Evolutionary conservation across 2,113 vertebrate genomes (phyloP), one percentile per base, ranked within the genome.

Genomic region (Dascyllus trimaculatus): DNA sequence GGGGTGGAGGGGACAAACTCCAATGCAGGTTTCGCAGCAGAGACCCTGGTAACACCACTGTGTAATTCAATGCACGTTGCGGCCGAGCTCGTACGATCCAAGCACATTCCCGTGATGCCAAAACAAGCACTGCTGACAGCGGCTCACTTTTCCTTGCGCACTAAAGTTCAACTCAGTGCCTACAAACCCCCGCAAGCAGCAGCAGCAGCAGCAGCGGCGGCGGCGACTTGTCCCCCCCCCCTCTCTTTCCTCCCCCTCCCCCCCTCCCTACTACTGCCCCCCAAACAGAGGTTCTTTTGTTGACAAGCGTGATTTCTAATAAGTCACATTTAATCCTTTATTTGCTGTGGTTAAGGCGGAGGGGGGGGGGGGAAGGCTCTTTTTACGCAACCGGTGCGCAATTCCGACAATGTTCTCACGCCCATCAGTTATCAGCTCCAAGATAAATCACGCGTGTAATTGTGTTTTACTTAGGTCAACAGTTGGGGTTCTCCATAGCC

Each of bases 11-110:
- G 91, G 85, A 84, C 75, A 82, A 88, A 68, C 82, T 85, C 74
- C 68, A 81, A 62, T 82, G 92, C 91, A 81, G 80, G 88, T 92
- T 92, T 91, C 92, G 89, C 89, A 85, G 90, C 86, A 91, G 90
- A 92, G 88, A 90, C 90, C 85, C 87, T 80, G 91, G 84, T 93
- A 91, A 85, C 90, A 76, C 93, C 88, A 84, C 92, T 84, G 94
- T 94, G 95, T 94, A 92, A 93, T 93, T 94, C 94, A 93, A 88
- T 86, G 94, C 94, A 93, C 89, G 90, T 85, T 92, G 91, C 91
- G 90, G 91, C 93, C 92, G 88, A 79, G 95, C 93, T 92, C 90
- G 90, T 93, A 91, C 93, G 93, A 91, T 95, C 93, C 94, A 85
- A 89, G 92, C 71, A 92, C 92, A 91, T 94, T 95, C 94, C 90